A percentile compares a stretch with the other conserved stretches of the same genome.
Conservation (phyloP, 2,888 invertebrate genomes). For the Drosophila ezoana region DNA sequence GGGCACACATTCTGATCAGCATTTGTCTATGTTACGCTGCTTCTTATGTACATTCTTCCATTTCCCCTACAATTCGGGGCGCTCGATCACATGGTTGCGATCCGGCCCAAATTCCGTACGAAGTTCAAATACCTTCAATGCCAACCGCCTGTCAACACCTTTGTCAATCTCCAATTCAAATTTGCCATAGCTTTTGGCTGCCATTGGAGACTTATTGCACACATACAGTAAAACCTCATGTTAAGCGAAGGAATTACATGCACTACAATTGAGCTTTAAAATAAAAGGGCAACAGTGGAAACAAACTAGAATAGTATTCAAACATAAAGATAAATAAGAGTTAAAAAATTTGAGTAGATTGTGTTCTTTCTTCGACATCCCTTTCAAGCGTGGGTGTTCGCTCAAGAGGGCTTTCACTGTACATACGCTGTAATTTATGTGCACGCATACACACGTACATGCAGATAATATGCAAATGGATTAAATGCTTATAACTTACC, state of each 20-base stretch:
- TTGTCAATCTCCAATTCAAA: slow-evolving; percentile 56
- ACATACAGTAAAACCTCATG: slow-evolving; percentile 6
- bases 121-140: slow-evolving; percentile 58
- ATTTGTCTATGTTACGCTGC: slow-evolving; percentile 48
- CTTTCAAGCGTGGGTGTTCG: not conserved
- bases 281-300: not conserved
- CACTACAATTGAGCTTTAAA: too few species aligned
- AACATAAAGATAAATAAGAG: not conserved
- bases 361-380: not conserved
- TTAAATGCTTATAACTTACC: slow-evolving; percentile 49
- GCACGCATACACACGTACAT: not conserved
- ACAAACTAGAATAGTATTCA: not conserved
- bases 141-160: slow-evolving; percentile 51
- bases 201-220: slow-evolving; percentile 23
- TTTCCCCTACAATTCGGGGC: slow-evolving; percentile 62
- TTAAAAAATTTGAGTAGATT: too few species aligned
- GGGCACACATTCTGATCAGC: slow-evolving; percentile 65
- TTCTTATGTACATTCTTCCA: slow-evolving; percentile 28
- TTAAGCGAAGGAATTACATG: not conserved
- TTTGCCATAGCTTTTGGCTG: slow-evolving; percentile 22
- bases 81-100: slow-evolving; percentile 16
- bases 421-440: slow-evolving; percentile 1
- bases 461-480: slow-evolving; percentile 46
- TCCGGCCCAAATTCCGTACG: slow-evolving; percentile 36
- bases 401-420: not conserved